Evolutionary conservation across 2,888 invertebrate species (phyloP).

Genomic region (Sthenelais limicola): DNA sequence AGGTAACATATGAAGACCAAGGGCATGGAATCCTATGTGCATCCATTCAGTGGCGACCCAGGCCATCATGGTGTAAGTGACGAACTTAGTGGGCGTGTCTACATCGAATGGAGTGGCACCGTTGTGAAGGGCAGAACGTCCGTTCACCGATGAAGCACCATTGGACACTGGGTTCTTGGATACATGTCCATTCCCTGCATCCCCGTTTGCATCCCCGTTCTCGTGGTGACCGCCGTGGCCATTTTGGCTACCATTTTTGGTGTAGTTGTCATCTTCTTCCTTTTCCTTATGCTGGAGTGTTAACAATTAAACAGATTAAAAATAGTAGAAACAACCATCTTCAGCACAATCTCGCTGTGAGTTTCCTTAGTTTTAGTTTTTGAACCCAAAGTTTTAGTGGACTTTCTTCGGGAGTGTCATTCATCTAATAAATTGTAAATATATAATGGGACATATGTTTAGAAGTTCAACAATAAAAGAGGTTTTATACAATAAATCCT

Average conservation of each 20-base stretch:
- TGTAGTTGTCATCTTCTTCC: not conserved
- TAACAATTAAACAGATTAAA: too few relatives aligned
- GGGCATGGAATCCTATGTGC: slow-evolving; percentile 10
- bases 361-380: too few relatives aligned
- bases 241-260: not conserved
- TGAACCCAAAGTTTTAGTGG: too few relatives aligned
- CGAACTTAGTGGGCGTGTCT: slow-evolving; percentile 40
- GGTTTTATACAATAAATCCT: too few relatives aligned
- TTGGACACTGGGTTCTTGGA: not conserved
- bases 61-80: slow-evolving; percentile 39
- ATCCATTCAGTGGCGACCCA: slow-evolving; percentile 32
- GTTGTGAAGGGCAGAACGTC: too few relatives aligned
- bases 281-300: slow-evolving; percentile 30
- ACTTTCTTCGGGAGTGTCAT: too few relatives aligned
- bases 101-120: slow-evolving; percentile 31
- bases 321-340: too few relatives aligned
- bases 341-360: too few relatives aligned
- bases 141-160: not conserved
- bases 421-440: too few relatives aligned
- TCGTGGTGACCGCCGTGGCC: slow-evolving; percentile 17
- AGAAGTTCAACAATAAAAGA: too few relatives aligned
- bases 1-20: slow-evolving; percentile 28
- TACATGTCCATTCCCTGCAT: not conserved
- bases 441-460: too few relatives aligned
- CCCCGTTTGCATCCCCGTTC: not conserved